These are phyloP conservation scores for Mimumesa dahlbomi DNA, from an alignment of 2,888 invertebrate species.

Conservation along the genomic window DNA sequence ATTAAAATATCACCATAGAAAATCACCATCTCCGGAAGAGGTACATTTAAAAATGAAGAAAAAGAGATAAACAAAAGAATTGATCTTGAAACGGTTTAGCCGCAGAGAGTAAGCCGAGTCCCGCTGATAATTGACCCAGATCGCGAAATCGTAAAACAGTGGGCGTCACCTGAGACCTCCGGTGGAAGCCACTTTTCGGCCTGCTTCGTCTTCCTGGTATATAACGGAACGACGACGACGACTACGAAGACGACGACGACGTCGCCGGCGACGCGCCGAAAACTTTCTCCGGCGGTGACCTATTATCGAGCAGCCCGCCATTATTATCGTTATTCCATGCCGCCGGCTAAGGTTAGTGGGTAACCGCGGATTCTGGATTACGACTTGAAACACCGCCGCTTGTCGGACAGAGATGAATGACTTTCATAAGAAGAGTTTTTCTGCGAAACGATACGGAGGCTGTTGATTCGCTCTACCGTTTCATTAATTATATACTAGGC, in stretches of 20 bases:
- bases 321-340: constrained; percentile 47
- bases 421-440: too few relatives aligned
- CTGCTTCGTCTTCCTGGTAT: constrained; percentile 39
- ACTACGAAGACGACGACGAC: too few relatives aligned
- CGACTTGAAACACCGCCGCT: too few relatives aligned
- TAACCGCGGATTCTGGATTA: constrained; percentile 53
- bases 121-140: constrained; percentile 54
- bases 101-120: neutral
- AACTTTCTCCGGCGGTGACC: constrained; percentile 59
- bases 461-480: too few relatives aligned
- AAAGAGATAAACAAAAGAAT: neutral
- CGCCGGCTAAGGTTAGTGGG: constrained; percentile 57
- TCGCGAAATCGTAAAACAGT: constrained; percentile 38
- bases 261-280: constrained; percentile 45
- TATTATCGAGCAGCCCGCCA: constrained; percentile 49
- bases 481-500: too few relatives aligned
- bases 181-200: constrained; percentile 22
- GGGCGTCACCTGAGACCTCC: constrained; percentile 11
- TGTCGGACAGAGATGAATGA: too few relatives aligned
- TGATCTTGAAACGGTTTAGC: neutral
- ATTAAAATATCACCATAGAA: too few relatives aligned
- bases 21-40: too few relatives aligned
- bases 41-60: too few relatives aligned
- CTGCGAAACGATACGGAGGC: too few relatives aligned
- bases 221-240: constrained; percentile 60